Evolutionary conservation across 2,888 invertebrate species (phyloP).

Genomic region (Icerya purchasi): DNA sequence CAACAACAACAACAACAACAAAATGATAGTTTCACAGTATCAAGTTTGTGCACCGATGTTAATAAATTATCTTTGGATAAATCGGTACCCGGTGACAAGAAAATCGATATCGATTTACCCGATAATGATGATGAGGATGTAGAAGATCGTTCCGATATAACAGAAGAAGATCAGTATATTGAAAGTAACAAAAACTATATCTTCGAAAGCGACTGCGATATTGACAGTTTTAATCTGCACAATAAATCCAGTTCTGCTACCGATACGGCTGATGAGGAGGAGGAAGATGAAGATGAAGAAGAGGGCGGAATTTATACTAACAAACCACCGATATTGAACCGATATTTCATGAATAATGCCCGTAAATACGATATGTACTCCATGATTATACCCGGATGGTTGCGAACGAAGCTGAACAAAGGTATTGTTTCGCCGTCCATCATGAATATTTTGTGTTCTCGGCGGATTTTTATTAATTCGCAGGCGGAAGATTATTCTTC

Average conservation of each 20-base stretch:
- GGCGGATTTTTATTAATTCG: constrained; percentile 40
- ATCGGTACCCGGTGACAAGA: background rate
- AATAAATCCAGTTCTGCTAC: background rate
- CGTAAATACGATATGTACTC: background rate
- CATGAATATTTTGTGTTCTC: constrained; percentile 42
- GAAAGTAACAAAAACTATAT: background rate
- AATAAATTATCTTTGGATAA: too few relatives aligned
- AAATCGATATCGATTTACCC: background rate
- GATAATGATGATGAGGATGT: background rate
- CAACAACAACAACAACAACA: background rate
- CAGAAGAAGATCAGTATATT: background rate
- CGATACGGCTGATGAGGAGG: background rate
- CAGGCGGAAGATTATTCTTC: constrained; percentile 47
- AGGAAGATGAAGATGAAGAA: background rate
- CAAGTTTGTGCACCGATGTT: background rate
- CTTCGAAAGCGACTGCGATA: background rate
- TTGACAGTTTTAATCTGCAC: background rate
- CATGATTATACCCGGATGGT: constrained; percentile 35
- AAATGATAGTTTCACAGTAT: background rate
- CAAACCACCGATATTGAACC: background rate
- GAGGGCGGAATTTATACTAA: background rate
- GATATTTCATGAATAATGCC: background rate
- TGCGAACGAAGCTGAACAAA: constrained; percentile 36
- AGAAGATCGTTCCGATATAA: background rate
- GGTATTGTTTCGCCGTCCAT: constrained; percentile 41